These are phyloP conservation scores for Schizaphis graminum DNA, from an alignment of 2,888 invertebrate genomes.

Conservation along the genomic window DNA sequence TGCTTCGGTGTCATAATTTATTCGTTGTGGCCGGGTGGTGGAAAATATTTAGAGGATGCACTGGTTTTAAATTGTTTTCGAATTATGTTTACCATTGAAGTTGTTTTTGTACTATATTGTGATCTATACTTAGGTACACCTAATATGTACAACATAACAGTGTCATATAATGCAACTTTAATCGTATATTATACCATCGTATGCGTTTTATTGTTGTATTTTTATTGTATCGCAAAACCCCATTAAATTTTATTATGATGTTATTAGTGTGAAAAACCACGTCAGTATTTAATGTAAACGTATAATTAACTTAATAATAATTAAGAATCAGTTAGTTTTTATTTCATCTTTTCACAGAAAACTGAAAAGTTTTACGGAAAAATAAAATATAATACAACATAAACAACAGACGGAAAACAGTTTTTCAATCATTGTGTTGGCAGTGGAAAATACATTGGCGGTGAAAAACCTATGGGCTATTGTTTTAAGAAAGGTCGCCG, in stretches of 20 bases:
- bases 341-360: not conserved
- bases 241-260: not conserved
- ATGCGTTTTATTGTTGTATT: not conserved
- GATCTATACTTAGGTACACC: not conserved
- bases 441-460: not conserved
- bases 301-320: not conserved
- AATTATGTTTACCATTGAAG: not conserved
- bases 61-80: not conserved
- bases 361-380: not conserved
- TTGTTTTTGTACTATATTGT: not conserved
- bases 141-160: not conserved
- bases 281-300: not conserved
- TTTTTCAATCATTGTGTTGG: slow-evolving; percentile 34
- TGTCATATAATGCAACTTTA: not conserved
- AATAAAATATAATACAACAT: not conserved
- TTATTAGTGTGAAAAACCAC: not conserved
- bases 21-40: not conserved
- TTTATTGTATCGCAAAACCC: not conserved
- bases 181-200: not conserved
- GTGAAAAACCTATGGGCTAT: slow-evolving; percentile 43
- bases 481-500: slow-evolving; percentile 54
- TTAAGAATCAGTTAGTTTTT: not conserved
- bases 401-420: not conserved
- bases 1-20: not conserved
- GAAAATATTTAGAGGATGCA: not conserved